Percentiles rank a stretch among this genome's conserved stretches.
phyloP scores from a whole-genome alignment of 2,797 vertebrate species.

The Enteromius fasciolatus region DNA sequence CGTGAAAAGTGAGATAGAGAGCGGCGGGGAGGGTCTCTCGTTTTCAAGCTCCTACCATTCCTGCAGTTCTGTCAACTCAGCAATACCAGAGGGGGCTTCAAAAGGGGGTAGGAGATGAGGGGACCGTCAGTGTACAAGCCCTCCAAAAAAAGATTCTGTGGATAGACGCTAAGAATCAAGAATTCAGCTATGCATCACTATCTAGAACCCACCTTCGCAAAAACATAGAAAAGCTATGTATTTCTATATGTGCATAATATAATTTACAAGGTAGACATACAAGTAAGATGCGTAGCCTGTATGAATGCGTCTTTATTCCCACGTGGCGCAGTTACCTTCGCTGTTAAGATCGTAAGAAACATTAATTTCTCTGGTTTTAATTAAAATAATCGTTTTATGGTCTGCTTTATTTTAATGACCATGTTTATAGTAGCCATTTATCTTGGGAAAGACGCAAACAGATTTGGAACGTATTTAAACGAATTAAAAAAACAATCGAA shows the following conservation, averaged over 20 bases:
- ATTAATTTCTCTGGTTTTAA: slow-evolving; percentile 11
- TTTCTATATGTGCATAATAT: not conserved
- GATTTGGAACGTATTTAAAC: not conserved
- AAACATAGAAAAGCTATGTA: slow-evolving; percentile 1
- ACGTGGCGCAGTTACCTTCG: not conserved
- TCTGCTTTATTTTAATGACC: slow-evolving; percentile 11
- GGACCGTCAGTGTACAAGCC: slow-evolving; percentile 54
- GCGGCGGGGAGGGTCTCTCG: slow-evolving; percentile 64
- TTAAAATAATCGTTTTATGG: slow-evolving; percentile 32
- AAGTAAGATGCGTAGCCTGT: not conserved
- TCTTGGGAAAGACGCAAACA: slow-evolving; percentile 2
- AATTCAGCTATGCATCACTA: not conserved
- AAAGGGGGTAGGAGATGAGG: slow-evolving; percentile 62
- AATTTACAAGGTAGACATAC: not conserved
- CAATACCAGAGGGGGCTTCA: slow-evolving; percentile 74
- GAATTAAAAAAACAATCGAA: not conserved
- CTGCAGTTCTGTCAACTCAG: slow-evolving; percentile 84
- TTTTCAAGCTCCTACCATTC: slow-evolving; percentile 76
- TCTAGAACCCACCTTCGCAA: not conserved
- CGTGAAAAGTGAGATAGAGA: slow-evolving; percentile 38
- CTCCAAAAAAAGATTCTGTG: slow-evolving; percentile 31
- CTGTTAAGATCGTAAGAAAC: slow-evolving; percentile 5
- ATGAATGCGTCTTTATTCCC: not conserved
- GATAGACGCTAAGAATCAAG: not conserved
- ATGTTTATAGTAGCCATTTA: slow-evolving; percentile 28